Conservation (phyloP, 2,888 invertebrate genomes). For the Phasia obesa region DNA sequence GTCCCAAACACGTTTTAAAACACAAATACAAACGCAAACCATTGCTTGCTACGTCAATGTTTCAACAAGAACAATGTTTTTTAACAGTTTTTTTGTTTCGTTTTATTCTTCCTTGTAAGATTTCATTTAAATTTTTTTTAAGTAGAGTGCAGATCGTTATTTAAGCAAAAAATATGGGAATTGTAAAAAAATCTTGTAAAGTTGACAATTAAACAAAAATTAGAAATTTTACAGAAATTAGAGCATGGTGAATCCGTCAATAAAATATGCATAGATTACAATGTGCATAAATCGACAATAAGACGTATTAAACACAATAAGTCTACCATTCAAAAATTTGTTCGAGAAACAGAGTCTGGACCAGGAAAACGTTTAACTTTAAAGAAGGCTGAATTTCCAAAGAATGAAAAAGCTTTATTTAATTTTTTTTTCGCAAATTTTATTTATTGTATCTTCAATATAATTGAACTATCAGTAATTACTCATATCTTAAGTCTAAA, state of each 20-base stretch:
- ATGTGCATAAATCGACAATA: constrained; percentile 37
- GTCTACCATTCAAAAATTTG: constrained; percentile 2
- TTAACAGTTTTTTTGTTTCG: too few relatives aligned
- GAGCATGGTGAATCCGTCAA: too few relatives aligned
- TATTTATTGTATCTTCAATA: too few relatives aligned
- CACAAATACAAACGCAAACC: neutral
- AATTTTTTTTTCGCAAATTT: too few relatives aligned
- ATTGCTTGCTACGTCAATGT: neutral
- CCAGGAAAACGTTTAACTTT: neutral
- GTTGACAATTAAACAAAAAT: neutral
- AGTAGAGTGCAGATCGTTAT: too few relatives aligned
- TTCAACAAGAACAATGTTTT: too few relatives aligned
- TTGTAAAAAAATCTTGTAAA: neutral
- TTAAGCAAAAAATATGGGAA: too few relatives aligned
- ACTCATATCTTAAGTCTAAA: too few relatives aligned
- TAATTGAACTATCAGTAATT: too few relatives aligned
- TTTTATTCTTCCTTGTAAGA: too few relatives aligned
- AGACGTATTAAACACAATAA: constrained; percentile 34
- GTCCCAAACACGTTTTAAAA: neutral
- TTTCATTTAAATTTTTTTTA: too few relatives aligned
- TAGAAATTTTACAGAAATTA: neutral
- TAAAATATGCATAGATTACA: too few relatives aligned
- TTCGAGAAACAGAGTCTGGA: constrained; percentile 1
- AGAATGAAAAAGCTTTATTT: neutral
- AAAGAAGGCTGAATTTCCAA: neutral